These are phyloP conservation scores for Artemisiospiza belli DNA, from an alignment of 2,113 vertebrate genomes.

Conservation along the genomic window DNA sequence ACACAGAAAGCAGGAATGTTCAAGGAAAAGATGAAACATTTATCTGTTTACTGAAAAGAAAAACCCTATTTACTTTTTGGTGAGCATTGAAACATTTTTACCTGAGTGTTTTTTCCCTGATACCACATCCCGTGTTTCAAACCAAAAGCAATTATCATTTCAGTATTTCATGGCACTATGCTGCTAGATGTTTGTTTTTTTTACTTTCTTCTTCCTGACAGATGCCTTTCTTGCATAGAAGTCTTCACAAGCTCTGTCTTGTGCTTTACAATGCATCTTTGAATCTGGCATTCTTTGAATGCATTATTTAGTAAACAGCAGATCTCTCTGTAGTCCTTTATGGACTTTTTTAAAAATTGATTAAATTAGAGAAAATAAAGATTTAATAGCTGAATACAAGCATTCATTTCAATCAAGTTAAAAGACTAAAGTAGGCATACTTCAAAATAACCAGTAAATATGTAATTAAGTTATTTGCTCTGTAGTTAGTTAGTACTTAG, in stretches of 20 bases:
- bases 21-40: slow-evolving; percentile 44
- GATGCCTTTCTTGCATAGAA: not conserved
- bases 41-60: slow-evolving; percentile 49
- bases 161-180: not conserved
- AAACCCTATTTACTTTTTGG: slow-evolving; percentile 17
- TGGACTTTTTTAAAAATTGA: not conserved
- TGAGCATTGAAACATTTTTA: slow-evolving; percentile 25
- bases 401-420: not conserved
- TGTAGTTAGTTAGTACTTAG: not conserved
- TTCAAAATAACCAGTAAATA: not conserved
- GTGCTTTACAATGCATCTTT: not conserved
- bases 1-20: not conserved
- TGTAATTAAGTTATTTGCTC: not conserved
- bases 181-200: not conserved
- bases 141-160: not conserved
- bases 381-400: not conserved
- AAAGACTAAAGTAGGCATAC: not conserved
- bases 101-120: not conserved
- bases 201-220: not conserved
- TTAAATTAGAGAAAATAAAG: not conserved
- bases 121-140: slow-evolving; percentile 10
- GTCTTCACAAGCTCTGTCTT: not conserved
- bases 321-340: not conserved
- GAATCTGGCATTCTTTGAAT: not conserved
- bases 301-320: slow-evolving; percentile 17